Conservation (phyloP, 2,113 vertebrate genomes). For the Xenopus laevis region DNA sequence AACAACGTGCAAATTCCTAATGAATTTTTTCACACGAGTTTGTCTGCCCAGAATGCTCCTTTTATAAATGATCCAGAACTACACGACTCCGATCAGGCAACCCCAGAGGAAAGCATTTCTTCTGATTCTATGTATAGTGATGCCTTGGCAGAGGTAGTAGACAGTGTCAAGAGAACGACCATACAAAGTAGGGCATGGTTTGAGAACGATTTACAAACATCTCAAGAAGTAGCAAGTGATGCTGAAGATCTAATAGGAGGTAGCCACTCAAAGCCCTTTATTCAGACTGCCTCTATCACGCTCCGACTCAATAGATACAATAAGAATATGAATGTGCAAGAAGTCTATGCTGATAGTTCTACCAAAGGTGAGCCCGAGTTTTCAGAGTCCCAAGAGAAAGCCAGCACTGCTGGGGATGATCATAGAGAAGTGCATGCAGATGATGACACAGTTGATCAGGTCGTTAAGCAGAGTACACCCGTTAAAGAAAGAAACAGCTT, state of each 20-base stretch:
- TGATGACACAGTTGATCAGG: not conserved
- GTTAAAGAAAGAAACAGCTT: constrained; percentile 34
- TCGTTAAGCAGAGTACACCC: constrained; percentile 9
- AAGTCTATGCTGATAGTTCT: not conserved
- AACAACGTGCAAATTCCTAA: no score
- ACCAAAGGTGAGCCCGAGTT: not conserved
- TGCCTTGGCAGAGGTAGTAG: not conserved
- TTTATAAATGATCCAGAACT: not conserved
- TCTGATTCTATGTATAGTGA: not conserved
- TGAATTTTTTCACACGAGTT: not conserved
- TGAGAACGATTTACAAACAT: constrained; percentile 9
- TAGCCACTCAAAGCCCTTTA: not conserved
- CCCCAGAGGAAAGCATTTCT: not conserved
- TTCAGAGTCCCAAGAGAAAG: not conserved
- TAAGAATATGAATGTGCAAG: not conserved
- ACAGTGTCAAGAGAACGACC: constrained; percentile 5
- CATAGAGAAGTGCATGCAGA: not conserved
- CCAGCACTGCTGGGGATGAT: not conserved
- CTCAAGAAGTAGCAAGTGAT: constrained; percentile 10
- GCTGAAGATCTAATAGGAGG: not conserved
- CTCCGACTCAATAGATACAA: not conserved
- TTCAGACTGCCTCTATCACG: not conserved
- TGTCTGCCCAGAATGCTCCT: not conserved
- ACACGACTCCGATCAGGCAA: not conserved
- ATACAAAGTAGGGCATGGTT: not conserved